Percentiles rank a stretch among this genome's conserved stretches.
phyloP scores from a whole-genome alignment of 2,797 vertebrate genomes.

The Coracias cyanogaster region DNA sequence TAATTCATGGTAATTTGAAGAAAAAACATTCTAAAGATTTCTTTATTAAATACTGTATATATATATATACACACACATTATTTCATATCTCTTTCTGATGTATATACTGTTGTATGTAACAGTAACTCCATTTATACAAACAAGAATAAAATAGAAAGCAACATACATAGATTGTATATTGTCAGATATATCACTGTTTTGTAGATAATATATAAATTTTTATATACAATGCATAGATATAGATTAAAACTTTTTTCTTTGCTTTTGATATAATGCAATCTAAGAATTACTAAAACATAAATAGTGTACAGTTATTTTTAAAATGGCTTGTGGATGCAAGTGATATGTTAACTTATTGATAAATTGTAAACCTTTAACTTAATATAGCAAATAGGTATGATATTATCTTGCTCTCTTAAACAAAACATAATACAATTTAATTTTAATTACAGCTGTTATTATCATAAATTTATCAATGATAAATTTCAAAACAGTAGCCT shows the following conservation, averaged over 20 bases:
- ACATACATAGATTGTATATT: background rate
- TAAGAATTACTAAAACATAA: background rate
- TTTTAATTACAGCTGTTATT: background rate
- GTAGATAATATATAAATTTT: background rate
- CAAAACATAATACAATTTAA: background rate
- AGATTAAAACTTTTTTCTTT: background rate
- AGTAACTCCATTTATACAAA: constrained; percentile 31
- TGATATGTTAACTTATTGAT: background rate
- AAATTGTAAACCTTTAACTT: background rate
- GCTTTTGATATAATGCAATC: background rate
- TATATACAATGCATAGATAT: background rate
- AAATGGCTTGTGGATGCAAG: background rate
- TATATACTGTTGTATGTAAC: background rate
- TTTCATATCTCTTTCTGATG: background rate
- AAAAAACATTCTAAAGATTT: background rate
- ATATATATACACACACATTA: no score
- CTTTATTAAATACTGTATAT: background rate
- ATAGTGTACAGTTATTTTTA: background rate
- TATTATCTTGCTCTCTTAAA: background rate
- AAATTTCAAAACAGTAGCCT: background rate
- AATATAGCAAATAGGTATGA: background rate
- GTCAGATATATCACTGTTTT: background rate
- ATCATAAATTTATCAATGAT: background rate
- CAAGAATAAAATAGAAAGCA: background rate
- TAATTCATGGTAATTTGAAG: background rate